Conservation (phyloP, 1,140 invertebrate genomes). For the Drosophila nasuta region DNA sequence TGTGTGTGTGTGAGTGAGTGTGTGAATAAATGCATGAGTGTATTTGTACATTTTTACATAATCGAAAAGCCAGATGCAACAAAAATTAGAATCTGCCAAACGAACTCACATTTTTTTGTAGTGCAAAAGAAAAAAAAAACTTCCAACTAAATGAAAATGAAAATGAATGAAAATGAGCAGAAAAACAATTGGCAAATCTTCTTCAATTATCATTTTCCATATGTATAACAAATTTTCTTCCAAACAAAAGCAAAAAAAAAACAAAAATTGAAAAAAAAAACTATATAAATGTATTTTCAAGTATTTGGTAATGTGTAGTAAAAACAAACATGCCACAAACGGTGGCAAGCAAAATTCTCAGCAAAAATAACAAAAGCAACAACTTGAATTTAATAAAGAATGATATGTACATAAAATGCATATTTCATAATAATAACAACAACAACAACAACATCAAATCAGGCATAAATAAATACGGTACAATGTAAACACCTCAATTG, state of each 20-base stretch:
- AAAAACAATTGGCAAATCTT: background rate
- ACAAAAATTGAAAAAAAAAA: constrained; percentile 1
- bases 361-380: background rate
- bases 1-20: constrained; percentile 14
- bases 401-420: constrained; percentile 13
- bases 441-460: background rate
- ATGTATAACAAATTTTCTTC: constrained; percentile 45
- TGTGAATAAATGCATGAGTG: constrained; percentile 13
- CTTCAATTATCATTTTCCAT: constrained; percentile 17
- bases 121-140: background rate
- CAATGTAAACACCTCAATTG: constrained; percentile 33
- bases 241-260: background rate
- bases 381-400: constrained; percentile 7
- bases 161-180: background rate
- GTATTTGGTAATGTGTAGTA: constrained; percentile 40
- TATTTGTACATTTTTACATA: constrained; percentile 59
- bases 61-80: constrained; percentile 8
- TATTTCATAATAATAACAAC: background rate
- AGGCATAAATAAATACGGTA: constrained; percentile 17
- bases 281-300: constrained; percentile 46
- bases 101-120: background rate
- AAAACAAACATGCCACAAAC: constrained; percentile 10
- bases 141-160: background rate
- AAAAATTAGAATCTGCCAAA: background rate
- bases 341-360: no score